Percentiles rank a stretch among this genome's conserved stretches.
These are phyloP conservation scores for Agriopis marginaria DNA, from an alignment of 2,888 invertebrate genomes.

Conservation along the genomic window DNA sequence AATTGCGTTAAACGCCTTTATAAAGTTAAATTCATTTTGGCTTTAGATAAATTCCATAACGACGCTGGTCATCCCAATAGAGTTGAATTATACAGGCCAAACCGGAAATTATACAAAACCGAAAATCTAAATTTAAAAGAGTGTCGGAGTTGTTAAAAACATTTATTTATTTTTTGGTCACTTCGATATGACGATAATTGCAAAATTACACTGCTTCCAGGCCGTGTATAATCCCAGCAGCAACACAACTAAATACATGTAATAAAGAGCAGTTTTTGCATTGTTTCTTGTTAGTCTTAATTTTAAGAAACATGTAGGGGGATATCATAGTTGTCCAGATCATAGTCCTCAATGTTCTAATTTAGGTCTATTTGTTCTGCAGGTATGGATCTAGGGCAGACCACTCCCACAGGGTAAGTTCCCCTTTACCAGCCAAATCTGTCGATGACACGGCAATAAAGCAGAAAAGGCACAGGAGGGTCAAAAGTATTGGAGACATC, in stretches of 20 bases:
- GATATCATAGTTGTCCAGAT: too few species aligned
- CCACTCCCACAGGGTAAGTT: slow-evolving; percentile 80
- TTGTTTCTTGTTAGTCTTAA: too few species aligned
- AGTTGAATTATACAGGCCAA: not conserved
- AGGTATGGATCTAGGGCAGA: slow-evolving; percentile 80
- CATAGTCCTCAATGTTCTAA: too few species aligned
- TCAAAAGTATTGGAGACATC: slow-evolving; percentile 92
- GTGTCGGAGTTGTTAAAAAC: too few species aligned
- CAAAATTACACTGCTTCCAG: too few species aligned
- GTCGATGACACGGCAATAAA: slow-evolving; percentile 76
- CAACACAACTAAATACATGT: too few species aligned
- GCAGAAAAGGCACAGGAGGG: slow-evolving; percentile 88
- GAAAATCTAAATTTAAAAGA: not conserved
- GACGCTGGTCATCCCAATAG: not conserved
- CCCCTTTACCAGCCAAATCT: slow-evolving; percentile 79
- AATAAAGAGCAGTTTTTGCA: too few species aligned
- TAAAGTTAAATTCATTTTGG: not conserved
- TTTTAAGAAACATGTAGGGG: too few species aligned
- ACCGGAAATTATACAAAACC: not conserved
- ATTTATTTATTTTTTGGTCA: too few species aligned
- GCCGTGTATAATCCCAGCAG: too few species aligned
- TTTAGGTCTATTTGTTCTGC: slow-evolving; percentile 10
- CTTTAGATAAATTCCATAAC: slow-evolving; percentile 4
- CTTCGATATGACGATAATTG: too few species aligned
- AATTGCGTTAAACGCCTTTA: slow-evolving; percentile 12